Base-by-base conservation (phyloP, 2,888 invertebrate species). In the Euclidia mi region DNA sequence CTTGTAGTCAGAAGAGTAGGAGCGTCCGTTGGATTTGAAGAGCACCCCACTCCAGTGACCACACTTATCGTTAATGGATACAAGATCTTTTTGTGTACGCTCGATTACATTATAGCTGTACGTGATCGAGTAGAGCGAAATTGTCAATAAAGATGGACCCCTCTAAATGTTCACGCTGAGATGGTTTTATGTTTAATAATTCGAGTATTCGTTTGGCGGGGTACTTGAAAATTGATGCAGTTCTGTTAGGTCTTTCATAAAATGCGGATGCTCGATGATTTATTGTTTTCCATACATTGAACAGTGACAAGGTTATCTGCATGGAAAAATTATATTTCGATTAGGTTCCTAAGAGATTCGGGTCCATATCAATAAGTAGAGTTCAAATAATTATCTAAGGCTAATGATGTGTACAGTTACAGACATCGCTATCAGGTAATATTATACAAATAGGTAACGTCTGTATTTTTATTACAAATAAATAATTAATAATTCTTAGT, bases 401-500 rank as follows among this genome's bases (percentile, higher is more conserved):
- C n/a, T n/a, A n/a, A n/a, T n/a, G n/a, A n/a, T n/a, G n/a, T n/a
- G n/a, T n/a, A n/a, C n/a, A n/a, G n/a, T n/a, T n/a, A n/a, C n/a
- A n/a, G n/a, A n/a, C n/a, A n/a, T n/a, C n/a, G n/a, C n/a, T n/a
- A n/a, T n/a, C n/a, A n/a, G n/a, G n/a, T n/a, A n/a, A n/a, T n/a
- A n/a, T n/a, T n/a, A n/a, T n/a, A n/a, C n/a, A n/a, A n/a, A n/a
- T n/a, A n/a, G n/a, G n/a, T n/a, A n/a, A n/a, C n/a, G n/a, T n/a
- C n/a, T n/a, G n/a, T n/a, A n/a, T n/a, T n/a, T n/a, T n/a, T n/a
- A n/a, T n/a, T n/a, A n/a, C n/a, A n/a, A n/a, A n/a, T n/a, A n/a
- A n/a, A n/a, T n/a, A n/a, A n/a, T n/a, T n/a, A n/a, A n/a, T 95
- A 96, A 85, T 96, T 95, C 72, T 95, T 96, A 71, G 94, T 95